phyloP scores from a whole-genome alignment of 2,797 vertebrate species.

The Halcyon badia region DNA sequence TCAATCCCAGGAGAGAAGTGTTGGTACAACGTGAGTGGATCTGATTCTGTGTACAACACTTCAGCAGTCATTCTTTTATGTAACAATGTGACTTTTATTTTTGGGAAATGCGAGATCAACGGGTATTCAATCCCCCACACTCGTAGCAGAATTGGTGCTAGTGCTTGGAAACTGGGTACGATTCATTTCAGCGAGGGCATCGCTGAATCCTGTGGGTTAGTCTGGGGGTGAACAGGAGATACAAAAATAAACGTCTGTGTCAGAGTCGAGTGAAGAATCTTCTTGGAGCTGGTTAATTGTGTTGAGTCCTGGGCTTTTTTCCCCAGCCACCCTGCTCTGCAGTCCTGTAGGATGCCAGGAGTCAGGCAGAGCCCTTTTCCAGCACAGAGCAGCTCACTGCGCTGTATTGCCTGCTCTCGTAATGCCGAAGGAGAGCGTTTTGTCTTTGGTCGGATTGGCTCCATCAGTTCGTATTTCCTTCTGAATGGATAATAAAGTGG shows the following conservation, averaged over 20 bases:
- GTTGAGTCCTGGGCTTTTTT: background rate
- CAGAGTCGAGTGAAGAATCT: background rate
- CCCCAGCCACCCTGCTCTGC: background rate
- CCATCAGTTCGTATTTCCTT: constrained; percentile 48
- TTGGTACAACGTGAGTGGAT: constrained; percentile 24
- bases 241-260: background rate
- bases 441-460: constrained; percentile 59
- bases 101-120: constrained; percentile 1
- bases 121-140: constrained; percentile 18
- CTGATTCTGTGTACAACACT: constrained; percentile 41
- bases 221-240: background rate
- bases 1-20: constrained; percentile 1
- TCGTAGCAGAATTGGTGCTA: background rate
- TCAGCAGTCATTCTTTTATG: constrained; percentile 68
- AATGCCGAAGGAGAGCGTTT: constrained; percentile 7
- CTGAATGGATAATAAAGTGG: constrained; percentile 70
- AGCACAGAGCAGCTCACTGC: background rate
- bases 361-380: background rate
- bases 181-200: background rate
- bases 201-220: background rate
- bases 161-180: background rate
- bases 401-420: constrained; percentile 4
- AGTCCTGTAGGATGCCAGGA: constrained; percentile 12
- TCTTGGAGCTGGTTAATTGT: background rate
- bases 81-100: constrained; percentile 66